Conservation (phyloP, 1,140 invertebrate species). For the Calliopsis andreniformis region DNA sequence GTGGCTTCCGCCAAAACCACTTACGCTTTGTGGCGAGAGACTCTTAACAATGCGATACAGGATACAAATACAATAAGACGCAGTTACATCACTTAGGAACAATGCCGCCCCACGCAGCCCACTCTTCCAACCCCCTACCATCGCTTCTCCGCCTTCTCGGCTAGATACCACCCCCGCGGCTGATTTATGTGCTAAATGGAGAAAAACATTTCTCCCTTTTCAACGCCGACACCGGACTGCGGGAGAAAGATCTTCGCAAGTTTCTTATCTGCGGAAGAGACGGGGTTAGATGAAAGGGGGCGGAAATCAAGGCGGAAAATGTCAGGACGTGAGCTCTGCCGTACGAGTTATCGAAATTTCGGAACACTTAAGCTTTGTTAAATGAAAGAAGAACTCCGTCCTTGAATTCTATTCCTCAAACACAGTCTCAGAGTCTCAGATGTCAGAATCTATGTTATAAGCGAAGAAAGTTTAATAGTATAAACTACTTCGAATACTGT, state of each 20-base stretch:
- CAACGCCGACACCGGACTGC: constrained; percentile 58
- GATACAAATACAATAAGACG: constrained; percentile 83
- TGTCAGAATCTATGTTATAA: no score
- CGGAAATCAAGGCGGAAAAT: constrained; percentile 69
- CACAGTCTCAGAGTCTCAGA: no score
- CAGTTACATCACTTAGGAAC: constrained; percentile 82
- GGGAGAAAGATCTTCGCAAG: constrained; percentile 57
- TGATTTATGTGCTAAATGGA: constrained; percentile 82
- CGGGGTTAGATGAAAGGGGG: constrained; percentile 59
- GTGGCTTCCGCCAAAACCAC: constrained; percentile 82
- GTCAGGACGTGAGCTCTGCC: constrained; percentile 58
- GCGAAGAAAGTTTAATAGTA: no score
- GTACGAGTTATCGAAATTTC: constrained; percentile 56
- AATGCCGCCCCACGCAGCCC: constrained; percentile 72
- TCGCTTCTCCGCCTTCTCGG: constrained; percentile 42
- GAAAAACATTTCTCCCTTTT: constrained; percentile 80
- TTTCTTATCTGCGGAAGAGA: constrained; percentile 59
- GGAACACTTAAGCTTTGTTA: background rate
- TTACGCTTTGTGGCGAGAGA: constrained; percentile 81
- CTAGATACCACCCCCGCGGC: constrained; percentile 62
- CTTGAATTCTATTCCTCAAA: no score
- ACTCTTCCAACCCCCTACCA: constrained; percentile 46
- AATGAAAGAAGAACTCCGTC: no score
- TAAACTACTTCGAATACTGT: no score
- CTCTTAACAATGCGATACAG: constrained; percentile 82